Percentiles rank a stretch among this genome's conserved stretches.
Evolutionary conservation across 2,797 vertebrate species (phyloP).

Genomic region (Tenualosa ilisha): DNA sequence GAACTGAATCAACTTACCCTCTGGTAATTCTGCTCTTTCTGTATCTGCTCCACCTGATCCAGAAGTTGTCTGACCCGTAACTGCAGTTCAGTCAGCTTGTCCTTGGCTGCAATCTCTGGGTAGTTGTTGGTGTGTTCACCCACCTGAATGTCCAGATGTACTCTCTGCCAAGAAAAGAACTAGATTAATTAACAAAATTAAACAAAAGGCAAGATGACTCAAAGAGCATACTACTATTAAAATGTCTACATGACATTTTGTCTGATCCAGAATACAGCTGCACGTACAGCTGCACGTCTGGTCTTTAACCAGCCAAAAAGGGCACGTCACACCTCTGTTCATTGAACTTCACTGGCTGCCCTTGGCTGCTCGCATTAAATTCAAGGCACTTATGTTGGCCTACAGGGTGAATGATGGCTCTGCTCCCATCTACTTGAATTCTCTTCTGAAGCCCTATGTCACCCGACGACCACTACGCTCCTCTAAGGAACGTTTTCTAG

Average conservation of each 20-base stretch:
- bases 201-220: background rate
- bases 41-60: slow-evolving; percentile 94
- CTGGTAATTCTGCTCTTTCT: slow-evolving; percentile 97
- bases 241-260: background rate
- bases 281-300: no score
- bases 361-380: no score
- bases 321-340: no score
- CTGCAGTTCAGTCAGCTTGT: slow-evolving; percentile 92
- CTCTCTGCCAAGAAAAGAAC: slow-evolving; percentile 72
- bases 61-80: slow-evolving; percentile 88
- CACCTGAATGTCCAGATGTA: slow-evolving; percentile 92
- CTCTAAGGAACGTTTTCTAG: no score
- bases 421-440: no score
- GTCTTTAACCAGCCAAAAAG: no score
- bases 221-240: background rate
- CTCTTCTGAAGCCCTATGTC: no score
- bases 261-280: no score
- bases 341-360: no score
- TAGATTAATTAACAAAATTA: background rate
- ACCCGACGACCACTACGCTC: no score
- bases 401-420: no score
- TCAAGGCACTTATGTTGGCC: no score
- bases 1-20: slow-evolving; percentile 73
- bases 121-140: slow-evolving; percentile 96
- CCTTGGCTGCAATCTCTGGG: slow-evolving; percentile 93